phyloP scores from a whole-genome alignment of 2,113 vertebrate genomes.

The Genyomyrus donnyi region DNA sequence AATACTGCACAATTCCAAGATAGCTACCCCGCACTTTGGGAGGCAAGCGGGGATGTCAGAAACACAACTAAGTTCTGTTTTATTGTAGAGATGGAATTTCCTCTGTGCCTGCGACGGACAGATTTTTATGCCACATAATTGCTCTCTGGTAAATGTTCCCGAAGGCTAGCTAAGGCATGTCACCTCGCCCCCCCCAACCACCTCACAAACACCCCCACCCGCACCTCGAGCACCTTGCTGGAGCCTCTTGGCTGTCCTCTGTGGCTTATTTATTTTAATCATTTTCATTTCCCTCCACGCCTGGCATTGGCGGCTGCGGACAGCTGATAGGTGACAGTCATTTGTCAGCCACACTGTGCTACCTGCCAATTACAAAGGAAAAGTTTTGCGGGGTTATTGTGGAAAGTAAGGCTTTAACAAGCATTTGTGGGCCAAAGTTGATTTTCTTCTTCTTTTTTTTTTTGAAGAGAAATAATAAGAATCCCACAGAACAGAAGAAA shows the following conservation, averaged over 20 bases:
- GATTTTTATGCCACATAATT: conserved; percentile 49
- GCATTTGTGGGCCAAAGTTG: conserved; percentile 46
- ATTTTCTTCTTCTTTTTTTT: conserved; percentile 14
- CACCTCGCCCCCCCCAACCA: conserved; percentile 1
- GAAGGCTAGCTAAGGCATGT: conserved; percentile 40
- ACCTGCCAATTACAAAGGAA: conserved; percentile 62
- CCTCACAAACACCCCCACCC: neutral
- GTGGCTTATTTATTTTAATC: conserved; percentile 70
- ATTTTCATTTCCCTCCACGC: conserved; percentile 57
- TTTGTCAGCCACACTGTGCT: conserved; percentile 58
- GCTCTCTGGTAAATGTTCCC: conserved; percentile 45
- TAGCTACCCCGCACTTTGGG: neutral
- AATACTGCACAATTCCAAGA: neutral
- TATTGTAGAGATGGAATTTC: conserved; percentile 1
- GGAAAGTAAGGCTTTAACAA: conserved; percentile 46
- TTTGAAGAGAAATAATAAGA: conserved; percentile 39
- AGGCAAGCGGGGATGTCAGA: neutral
- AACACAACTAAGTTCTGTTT: neutral
- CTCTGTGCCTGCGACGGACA: conserved; percentile 25
- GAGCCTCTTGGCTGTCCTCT: conserved; percentile 47
- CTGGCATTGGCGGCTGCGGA: conserved; percentile 48
- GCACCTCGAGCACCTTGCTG: conserved; percentile 30
- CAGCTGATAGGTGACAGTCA: conserved; percentile 60
- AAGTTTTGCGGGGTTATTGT: conserved; percentile 60
- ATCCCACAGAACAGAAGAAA: conserved; percentile 26